Base-by-base conservation (phyloP, 2,797 vertebrate species). In the Cercopithecus neglectus region DNA sequence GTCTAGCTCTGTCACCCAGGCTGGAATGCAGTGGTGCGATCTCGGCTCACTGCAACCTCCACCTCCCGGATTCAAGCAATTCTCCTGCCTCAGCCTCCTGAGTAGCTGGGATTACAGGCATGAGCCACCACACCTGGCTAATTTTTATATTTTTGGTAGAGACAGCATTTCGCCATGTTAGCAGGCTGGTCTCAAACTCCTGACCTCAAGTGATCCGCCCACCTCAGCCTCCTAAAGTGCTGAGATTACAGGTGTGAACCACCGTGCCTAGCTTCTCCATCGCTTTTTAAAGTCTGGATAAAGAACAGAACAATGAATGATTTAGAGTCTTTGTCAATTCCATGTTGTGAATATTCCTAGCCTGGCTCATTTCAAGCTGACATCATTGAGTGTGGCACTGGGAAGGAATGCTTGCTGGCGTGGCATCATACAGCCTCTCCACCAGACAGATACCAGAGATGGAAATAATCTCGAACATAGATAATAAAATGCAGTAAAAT, bases 401-500 rank as follows among this genome's bases (percentile, higher is more conserved):
- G 83, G 81, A 72, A 80, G 81, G 50, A 21, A n/a, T 13, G 13
- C 53, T 59, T 85, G 26, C 46, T 39, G 41, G 12, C 12, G 22
- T 33, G 39, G 16, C 64, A 16, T 84, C 55, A 41, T 8, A 21
- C 8, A 67, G 91, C 61, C 28, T 75, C 79, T 81, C 36, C 70
- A 87, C 70, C 50, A 78, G 36, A n/a, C 24, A 87, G 74, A 89
- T 2, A 36, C 12, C 7, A 72, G 7, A 3, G 0, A 46, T 59
- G 16, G 30, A 86, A 96, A 93, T 78, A 90, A 95, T 24, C 90
- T 74, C 87, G 19, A 87, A 76, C 19, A 70, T 8, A 96, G 61
- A 46, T 84, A 87, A 94, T 81, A 95, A 97, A 89, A 85, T 70
- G 46, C 21, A 67, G 57, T 55, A 46, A 96, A 96, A 96, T 96